Conservation (phyloP, 2,888 invertebrate genomes). For the Leptopilina myrica region DNA sequence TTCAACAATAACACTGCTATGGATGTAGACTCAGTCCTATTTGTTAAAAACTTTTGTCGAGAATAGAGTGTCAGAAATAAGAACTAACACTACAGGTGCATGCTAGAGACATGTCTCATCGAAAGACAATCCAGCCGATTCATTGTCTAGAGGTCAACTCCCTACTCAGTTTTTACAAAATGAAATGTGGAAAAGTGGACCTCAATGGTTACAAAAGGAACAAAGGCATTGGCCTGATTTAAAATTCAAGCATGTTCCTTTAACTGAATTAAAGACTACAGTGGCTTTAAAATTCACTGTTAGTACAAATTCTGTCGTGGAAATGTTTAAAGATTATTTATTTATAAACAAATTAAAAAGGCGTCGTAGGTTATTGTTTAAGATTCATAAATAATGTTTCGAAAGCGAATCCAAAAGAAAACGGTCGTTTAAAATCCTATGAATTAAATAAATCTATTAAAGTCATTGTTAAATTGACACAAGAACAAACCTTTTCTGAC, state of each 20-base stretch:
- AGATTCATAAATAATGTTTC: neutral
- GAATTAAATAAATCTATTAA: slow-evolving; percentile 42
- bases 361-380: neutral
- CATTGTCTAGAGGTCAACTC: slow-evolving; percentile 50
- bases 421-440: neutral
- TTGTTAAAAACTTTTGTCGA: no score
- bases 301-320: neutral
- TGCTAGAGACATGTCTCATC: slow-evolving; percentile 54
- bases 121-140: slow-evolving; percentile 60
- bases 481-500: slow-evolving; percentile 30
- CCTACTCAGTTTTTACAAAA: slow-evolving; percentile 48
- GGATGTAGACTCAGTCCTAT: no score
- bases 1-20: neutral
- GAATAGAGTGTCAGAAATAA: slow-evolving; percentile 57
- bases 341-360: neutral
- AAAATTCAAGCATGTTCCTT: neutral
- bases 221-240: slow-evolving; percentile 1
- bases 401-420: neutral
- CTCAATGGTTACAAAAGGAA: slow-evolving; percentile 43
- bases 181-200: slow-evolving; percentile 48
- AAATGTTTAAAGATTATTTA: slow-evolving; percentile 4
- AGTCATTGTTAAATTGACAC: slow-evolving; percentile 39
- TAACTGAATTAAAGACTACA: neutral
- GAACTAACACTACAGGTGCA: slow-evolving; percentile 38
- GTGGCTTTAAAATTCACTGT: neutral